A percentile compares a stretch with the other conserved stretches of the same genome.
These are phyloP conservation scores for Drosophila lacicola DNA, from an alignment of 2,888 invertebrate species.

Conservation along the genomic window DNA sequence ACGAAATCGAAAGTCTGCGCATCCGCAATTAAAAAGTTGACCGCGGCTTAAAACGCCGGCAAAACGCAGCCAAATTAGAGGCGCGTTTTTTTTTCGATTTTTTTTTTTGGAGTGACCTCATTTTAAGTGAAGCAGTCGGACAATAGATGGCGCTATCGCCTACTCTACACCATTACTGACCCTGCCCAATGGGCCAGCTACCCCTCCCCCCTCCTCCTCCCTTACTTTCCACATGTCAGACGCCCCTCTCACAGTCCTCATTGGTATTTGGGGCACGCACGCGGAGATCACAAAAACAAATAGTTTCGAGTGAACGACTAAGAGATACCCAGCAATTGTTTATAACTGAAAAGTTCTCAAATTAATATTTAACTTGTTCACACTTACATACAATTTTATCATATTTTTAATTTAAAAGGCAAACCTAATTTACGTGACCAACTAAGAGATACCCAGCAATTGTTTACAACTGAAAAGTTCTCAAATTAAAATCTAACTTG, in stretches of 20 bases:
- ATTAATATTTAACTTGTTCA: no score
- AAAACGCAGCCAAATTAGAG: conserved; percentile 58
- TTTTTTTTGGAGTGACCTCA: conserved; percentile 36
- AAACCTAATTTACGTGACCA: background rate
- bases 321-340: conserved; percentile 8
- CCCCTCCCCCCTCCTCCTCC: no score
- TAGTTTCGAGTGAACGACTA: conserved; percentile 8
- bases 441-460: conserved; percentile 18
- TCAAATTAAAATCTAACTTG: no score
- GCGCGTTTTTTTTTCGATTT: conserved; percentile 27
- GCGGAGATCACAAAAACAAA: conserved; percentile 14
- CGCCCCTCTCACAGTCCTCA: background rate
- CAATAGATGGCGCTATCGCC: conserved; percentile 30
- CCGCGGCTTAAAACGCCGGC: conserved; percentile 56
- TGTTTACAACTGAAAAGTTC: no score
- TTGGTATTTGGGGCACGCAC: conserved; percentile 68
- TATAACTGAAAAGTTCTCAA: no score
- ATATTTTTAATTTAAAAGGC: background rate
- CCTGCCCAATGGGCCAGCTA: conserved; percentile 32
- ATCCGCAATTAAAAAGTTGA: conserved; percentile 74
- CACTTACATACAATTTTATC: background rate
- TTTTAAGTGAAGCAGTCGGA: conserved; percentile 21
- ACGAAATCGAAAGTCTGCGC: conserved; percentile 79
- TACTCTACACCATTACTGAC: conserved; percentile 41
- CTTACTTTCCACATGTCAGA: conserved; percentile 24